Percentiles rank a stretch among this genome's conserved stretches.
These are phyloP conservation scores for Stegana nigrithorax DNA, from an alignment of 2,888 invertebrate genomes.

Conservation along the genomic window DNA sequence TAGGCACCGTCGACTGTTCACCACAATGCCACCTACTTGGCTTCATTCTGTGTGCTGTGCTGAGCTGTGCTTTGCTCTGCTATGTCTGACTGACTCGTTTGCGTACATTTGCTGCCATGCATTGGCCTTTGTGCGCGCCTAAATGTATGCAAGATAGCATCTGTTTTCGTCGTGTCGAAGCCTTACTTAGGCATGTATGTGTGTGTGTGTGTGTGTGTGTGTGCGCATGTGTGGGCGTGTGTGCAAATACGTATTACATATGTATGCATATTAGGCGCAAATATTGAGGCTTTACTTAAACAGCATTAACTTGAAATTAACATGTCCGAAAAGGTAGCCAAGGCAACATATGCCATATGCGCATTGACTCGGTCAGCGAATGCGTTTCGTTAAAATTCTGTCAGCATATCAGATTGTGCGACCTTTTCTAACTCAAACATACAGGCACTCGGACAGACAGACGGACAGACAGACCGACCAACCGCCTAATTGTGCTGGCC, in stretches of 20 bases:
- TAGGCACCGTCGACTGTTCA: no score
- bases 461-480: no score
- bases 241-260: constrained; percentile 48
- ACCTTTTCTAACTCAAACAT: no score
- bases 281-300: constrained; percentile 59
- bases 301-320: constrained; percentile 59
- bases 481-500: no score
- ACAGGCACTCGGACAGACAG: background rate
- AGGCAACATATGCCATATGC: constrained; percentile 9
- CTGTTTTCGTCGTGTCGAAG: constrained; percentile 58
- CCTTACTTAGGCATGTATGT: constrained; percentile 38
- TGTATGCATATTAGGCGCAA: constrained; percentile 61
- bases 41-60: no score
- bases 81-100: no score
- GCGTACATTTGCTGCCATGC: no score
- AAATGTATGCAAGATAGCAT: constrained; percentile 58
- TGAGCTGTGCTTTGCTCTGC: no score
- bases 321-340: constrained; percentile 47
- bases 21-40: no score
- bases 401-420: no score
- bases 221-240: constrained; percentile 37
- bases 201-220: constrained; percentile 24
- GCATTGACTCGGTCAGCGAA: no score
- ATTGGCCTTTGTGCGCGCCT: constrained; percentile 35
- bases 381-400: no score